Conservation (phyloP, 2,113 vertebrate species). For the human region DNA sequence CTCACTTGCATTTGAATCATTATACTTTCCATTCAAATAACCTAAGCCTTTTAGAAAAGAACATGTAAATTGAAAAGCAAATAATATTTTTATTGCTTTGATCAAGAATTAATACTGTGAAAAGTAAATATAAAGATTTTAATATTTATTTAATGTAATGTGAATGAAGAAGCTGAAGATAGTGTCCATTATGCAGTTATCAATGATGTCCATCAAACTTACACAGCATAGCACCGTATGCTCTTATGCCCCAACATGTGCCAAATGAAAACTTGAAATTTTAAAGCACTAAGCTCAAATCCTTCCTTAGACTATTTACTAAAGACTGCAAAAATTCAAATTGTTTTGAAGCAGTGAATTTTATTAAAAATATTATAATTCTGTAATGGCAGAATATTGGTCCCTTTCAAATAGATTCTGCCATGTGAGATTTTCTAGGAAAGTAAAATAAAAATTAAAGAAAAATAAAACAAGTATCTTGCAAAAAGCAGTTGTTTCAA, state of each 20-base stretch:
- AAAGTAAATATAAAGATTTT: conserved; percentile 56
- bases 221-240: background rate
- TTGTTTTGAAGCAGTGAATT: background rate
- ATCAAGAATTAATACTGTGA: conserved; percentile 62
- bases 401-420: background rate
- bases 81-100: conserved; percentile 74
- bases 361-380: background rate
- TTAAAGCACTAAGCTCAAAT: background rate
- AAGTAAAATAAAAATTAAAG: background rate
- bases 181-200: conserved; percentile 2
- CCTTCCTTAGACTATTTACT: background rate
- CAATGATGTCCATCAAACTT: background rate
- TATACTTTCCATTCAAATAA: conserved; percentile 61
- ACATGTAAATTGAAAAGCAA: conserved; percentile 78
- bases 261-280: background rate
- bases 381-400: background rate
- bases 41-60: conserved; percentile 76
- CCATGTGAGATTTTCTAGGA: background rate
- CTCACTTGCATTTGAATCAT: conserved; percentile 56
- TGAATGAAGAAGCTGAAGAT: conserved; percentile 50
- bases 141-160: conserved; percentile 56
- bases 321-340: background rate
- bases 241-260: background rate
- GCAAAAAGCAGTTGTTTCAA: background rate
- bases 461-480: background rate